Base-by-base conservation (phyloP, 2,888 invertebrate species). In the Drosophila neonasuta region DNA sequence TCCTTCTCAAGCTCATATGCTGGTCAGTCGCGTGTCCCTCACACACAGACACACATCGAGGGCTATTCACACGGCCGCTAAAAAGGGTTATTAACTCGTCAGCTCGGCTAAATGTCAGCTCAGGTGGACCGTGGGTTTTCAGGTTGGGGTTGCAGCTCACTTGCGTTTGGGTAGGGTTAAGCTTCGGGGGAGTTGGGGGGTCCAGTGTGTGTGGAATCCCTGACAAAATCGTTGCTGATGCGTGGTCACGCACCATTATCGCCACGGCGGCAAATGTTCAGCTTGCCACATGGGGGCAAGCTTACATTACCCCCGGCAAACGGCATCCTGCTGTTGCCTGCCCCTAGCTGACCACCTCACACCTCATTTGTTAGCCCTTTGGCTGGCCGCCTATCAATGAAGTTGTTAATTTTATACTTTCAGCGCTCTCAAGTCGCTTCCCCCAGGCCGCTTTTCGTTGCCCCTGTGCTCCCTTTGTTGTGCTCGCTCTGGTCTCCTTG, bases 1-100 rank as follows among this genome's bases (percentile, higher is more conserved):
- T 9, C 48, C 11, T 8, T 17, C 51, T 8, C 24, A 24, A 24
- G 24, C 17, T 3, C 58, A 32, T 8, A 3, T 7, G 56, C 63
- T 60, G 63, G 58, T 55, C 63, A 76, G 73, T 74, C 73, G 73
- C 73, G 76, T 74, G 76, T 75, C 62, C 74, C 56, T 34, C 44
- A 34, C 76, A 59, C 41, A 52, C 32, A 51, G 48, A 42, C 34
- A 15, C 7, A 60, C 32, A 57, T 46, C 30, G 60, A 32, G 64
- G 50, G 64, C 71, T 68, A 79, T 80, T 78, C 84, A 79, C 80
- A 78, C 79, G 81, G 81, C 63, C 89, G 89, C 87, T 89, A 89
- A 88, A 83, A 88, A 87, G 89, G 89, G 89, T 89, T 88, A 89
- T 89, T 89, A 89, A 88, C 88, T 88, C 86, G 88, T 89, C 89